Evolutionary conservation across 2,113 vertebrate genomes (phyloP).

Genomic region (Stercorarius parasiticus): DNA sequence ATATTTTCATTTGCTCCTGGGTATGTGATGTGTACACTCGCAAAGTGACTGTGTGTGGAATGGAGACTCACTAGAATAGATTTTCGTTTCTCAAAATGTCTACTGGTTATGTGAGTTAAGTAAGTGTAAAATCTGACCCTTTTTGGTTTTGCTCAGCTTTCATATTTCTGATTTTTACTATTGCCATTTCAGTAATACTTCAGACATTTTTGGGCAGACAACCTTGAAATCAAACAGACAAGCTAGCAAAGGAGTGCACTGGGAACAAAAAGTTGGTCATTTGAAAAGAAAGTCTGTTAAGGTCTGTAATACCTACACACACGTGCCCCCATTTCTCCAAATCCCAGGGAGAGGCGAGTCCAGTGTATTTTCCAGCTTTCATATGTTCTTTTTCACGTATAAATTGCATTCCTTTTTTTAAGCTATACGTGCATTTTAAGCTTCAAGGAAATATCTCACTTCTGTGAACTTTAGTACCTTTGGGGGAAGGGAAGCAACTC

Average conservation of each 20-base stretch:
- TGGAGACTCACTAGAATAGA: neutral
- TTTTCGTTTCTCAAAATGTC: neutral
- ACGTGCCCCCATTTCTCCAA: accelerated
- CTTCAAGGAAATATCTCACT: neutral
- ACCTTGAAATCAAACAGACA: neutral
- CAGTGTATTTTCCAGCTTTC: neutral
- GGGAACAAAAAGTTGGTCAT: neutral
- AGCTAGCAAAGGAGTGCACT: neutral
- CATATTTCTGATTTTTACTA: neutral
- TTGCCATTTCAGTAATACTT: neutral
- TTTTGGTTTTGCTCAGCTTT: neutral
- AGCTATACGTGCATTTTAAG: neutral
- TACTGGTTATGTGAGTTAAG: neutral
- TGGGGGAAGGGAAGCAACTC: neutral
- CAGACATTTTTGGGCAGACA: neutral
- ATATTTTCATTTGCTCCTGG: neutral
- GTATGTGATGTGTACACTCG: neutral
- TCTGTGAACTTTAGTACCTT: neutral
- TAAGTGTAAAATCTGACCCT: neutral
- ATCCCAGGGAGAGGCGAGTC: neutral
- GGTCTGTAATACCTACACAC: neutral
- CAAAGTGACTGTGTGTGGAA: neutral
- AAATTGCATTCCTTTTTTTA: neutral
- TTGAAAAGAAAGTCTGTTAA: neutral
- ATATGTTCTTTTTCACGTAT: neutral